Evolutionary conservation across 64 coral and sea anemone species (phyloP), one percentile per base, ranked within the genome.

Genomic region (Actinia equina): DNA sequence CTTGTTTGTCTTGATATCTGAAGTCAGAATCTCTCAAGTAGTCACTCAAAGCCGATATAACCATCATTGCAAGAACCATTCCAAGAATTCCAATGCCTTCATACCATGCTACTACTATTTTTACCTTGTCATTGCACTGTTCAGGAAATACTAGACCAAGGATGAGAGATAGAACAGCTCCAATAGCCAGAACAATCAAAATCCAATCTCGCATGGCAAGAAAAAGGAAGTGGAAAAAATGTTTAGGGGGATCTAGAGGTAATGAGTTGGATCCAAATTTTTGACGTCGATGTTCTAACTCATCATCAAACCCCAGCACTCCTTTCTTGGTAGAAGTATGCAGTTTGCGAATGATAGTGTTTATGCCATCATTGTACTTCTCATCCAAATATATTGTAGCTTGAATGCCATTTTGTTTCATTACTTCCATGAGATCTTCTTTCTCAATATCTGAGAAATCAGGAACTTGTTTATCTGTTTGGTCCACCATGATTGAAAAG

Each of bases 41-140:
- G 81, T 93, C 91, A 63, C 94, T 97, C 17, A 97, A 87, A 77
- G 94, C 91, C 3, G 85, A 90, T 27, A 97, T 63, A 69, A 93
- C 25, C 63, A 97, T 86, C 94, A 97, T 93, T 26, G 93, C 67
- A 1, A 91, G 59, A 15, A 90, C 88, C 23, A 90, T 97, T 44
- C 45, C 84, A 80, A 97, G 88, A 44, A 97, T 88, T 61, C 94
- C 94, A 23, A 97, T 89, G 16, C 94, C 94, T 83, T 97, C 94
- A 7, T 92, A 89, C 94, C 92, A 93, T 56, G 89, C 94, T 7
- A 93, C 59, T 46, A 63, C 86, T 44, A 89, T 86, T 30, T 74
- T 83, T 6, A 87, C 25, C 3, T 55, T 54, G 37, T 87, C 94
- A 43, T 92, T 62, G 91, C 94, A 97, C 13, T 86, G 77, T 20